Percentiles rank a stretch among this genome's conserved stretches.
phyloP scores from a whole-genome alignment of 2,888 invertebrate species.

The Ellobium chinense region DNA sequence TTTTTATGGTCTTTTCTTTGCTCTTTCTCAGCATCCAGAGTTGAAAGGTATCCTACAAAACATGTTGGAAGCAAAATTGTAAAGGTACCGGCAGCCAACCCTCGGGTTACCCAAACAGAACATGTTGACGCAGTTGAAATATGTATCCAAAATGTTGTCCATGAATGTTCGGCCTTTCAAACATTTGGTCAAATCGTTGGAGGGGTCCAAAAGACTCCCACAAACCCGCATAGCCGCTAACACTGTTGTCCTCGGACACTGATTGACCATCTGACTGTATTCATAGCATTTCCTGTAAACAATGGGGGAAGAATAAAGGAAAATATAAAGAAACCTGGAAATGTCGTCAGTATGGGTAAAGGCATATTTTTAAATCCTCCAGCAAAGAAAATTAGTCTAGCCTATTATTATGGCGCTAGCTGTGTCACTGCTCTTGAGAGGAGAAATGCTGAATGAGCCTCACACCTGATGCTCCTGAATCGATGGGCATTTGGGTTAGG shows the following conservation, averaged over 20 bases:
- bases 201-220: background rate
- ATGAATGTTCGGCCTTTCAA: background rate
- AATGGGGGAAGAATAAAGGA: background rate
- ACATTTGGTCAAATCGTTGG: background rate
- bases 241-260: background rate
- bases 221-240: background rate
- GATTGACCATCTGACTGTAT: background rate
- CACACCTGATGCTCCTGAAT: too few relatives aligned
- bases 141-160: background rate
- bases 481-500: too few relatives aligned
- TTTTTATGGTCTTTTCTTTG: too few relatives aligned
- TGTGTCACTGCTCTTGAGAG: too few relatives aligned
- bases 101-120: background rate
- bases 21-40: background rate
- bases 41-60: background rate
- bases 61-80: background rate
- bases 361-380: too few relatives aligned
- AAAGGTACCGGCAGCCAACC: background rate
- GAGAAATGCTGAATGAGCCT: too few relatives aligned
- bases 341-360: too few relatives aligned
- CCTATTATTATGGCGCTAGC: too few relatives aligned
- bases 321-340: too few relatives aligned
- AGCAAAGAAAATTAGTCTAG: too few relatives aligned
- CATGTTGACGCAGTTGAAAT: background rate
- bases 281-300: background rate